A percentile compares a stretch with the other conserved stretches of the same genome.
Conservation (phyloP, 2,888 invertebrate species). For the Keiferia lycopersicella region DNA sequence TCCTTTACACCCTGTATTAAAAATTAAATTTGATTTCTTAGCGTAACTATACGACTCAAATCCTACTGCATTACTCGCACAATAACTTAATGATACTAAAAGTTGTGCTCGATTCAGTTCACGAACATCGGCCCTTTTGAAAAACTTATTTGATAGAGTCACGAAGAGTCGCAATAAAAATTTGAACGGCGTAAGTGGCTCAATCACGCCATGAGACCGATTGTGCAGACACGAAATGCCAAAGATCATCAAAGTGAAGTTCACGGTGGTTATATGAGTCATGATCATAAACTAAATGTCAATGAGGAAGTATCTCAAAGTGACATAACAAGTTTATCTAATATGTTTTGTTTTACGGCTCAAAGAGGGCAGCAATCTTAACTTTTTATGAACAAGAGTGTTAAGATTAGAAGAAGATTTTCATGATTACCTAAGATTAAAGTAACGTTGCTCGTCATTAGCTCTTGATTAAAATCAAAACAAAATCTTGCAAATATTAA, state of each 20-base stretch:
- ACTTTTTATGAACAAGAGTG: no score
- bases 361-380: no score
- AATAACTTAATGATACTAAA: background rate
- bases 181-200: slow-evolving; percentile 46
- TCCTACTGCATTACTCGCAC: background rate
- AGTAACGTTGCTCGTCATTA: no score
- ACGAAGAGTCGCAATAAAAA: slow-evolving; percentile 39
- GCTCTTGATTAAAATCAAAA: no score
- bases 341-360: no score
- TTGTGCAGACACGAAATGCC: slow-evolving; percentile 53
- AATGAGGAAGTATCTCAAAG: background rate
- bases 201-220: slow-evolving; percentile 44
- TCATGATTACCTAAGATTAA: no score
- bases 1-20: no score
- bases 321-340: background rate
- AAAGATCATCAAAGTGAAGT: slow-evolving; percentile 35
- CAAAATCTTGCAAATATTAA: background rate
- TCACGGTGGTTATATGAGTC: background rate
- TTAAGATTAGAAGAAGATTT: no score
- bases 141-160: slow-evolving; percentile 4
- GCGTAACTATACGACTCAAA: background rate
- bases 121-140: slow-evolving; percentile 10
- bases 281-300: background rate
- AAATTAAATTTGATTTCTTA: no score
- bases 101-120: slow-evolving; percentile 6